phyloP scores from a whole-genome alignment of 2,888 invertebrate species.

The Smittia sp. region DNA sequence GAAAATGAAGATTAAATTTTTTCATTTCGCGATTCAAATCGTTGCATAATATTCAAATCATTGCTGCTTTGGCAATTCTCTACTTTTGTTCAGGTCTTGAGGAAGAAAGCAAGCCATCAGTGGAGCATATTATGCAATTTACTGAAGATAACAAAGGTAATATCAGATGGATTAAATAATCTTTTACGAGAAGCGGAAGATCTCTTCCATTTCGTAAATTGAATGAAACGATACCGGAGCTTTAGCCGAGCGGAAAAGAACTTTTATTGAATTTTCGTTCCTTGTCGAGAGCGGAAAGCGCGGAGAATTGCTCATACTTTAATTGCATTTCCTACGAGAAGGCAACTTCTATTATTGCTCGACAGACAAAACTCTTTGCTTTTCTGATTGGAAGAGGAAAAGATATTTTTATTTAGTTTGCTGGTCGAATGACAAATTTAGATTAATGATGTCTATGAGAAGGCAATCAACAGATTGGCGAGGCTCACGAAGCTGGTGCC shows the following conservation, averaged over 20 bases:
- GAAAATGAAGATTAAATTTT: too few species aligned
- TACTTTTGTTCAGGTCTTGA: too few species aligned
- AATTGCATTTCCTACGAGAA: conserved; percentile 9
- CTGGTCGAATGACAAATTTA: background rate
- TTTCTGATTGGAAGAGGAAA: background rate
- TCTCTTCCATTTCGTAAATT: background rate
- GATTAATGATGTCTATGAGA: background rate
- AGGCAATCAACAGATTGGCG: background rate
- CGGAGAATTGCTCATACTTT: background rate
- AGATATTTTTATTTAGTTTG: background rate
- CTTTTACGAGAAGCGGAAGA: too few species aligned
- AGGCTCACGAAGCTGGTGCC: background rate
- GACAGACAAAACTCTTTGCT: background rate
- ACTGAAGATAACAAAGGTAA: too few species aligned
- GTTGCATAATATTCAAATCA: too few species aligned
- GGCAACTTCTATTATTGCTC: background rate
- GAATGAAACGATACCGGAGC: background rate
- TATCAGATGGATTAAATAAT: too few species aligned
- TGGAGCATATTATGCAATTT: too few species aligned
- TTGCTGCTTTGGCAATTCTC: too few species aligned
- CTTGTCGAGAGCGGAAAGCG: background rate
- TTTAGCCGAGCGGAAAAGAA: background rate
- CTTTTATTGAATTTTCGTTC: background rate
- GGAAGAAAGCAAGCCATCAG: too few species aligned
- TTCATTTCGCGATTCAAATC: too few species aligned